phyloP scores from a whole-genome alignment of 37 sponge, comb jelly and placozoan species.

The Petrosia ficiformis region DNA sequence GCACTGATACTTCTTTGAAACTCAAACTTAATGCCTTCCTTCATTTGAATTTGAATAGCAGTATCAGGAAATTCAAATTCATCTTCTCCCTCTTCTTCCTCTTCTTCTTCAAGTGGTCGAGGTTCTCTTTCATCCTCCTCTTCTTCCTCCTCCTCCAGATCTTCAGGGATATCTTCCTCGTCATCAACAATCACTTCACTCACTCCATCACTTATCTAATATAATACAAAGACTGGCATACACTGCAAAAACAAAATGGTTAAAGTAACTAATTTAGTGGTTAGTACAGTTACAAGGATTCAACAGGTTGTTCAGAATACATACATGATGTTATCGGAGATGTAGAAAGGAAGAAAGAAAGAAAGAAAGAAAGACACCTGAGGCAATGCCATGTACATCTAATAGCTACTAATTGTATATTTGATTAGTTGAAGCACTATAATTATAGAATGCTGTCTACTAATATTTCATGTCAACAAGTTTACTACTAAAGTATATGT shows the following conservation, averaged over 20 bases:
- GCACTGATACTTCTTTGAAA: too few species aligned
- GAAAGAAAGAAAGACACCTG: too few species aligned
- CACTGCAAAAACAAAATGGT: neutral
- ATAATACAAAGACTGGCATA: neutral
- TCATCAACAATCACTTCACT: slow-evolving; percentile 1
- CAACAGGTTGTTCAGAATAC: too few species aligned
- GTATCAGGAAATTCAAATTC: slow-evolving; percentile 72
- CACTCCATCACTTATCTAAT: slow-evolving; percentile 15
- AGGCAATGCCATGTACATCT: too few species aligned
- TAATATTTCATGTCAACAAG: too few species aligned
- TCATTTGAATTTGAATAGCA: slow-evolving; percentile 18
- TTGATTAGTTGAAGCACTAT: too few species aligned
- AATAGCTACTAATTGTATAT: too few species aligned
- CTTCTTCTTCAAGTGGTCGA: neutral
- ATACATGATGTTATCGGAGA: too few species aligned
- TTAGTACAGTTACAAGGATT: neutral
- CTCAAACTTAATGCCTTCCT: too few species aligned
- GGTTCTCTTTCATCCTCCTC: slow-evolving; percentile 9
- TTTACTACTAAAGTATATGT: too few species aligned
- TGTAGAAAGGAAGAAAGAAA: too few species aligned
- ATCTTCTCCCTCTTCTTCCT: slow-evolving; percentile 27
- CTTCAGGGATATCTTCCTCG: neutral
- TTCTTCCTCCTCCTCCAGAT: slow-evolving; percentile 1
- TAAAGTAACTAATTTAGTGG: neutral
- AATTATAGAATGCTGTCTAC: too few species aligned